Evolutionary conservation across 2,888 invertebrate species (phyloP).

Genomic region (Brachylomia viminalis): DNA sequence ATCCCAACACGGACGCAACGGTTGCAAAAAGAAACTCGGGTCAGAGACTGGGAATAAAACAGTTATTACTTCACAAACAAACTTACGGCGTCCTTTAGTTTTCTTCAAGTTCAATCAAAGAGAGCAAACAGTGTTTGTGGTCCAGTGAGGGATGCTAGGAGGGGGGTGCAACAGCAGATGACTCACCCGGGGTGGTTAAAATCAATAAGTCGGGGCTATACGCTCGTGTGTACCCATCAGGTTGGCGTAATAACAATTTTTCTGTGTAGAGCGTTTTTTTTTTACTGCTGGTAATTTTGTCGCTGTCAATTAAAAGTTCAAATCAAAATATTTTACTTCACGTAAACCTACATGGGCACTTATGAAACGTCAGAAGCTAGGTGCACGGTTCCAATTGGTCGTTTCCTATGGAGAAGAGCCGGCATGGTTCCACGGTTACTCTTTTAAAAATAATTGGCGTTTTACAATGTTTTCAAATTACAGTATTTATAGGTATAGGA

Average conservation of each 20-base stretch:
- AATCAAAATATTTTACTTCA: too few species aligned
- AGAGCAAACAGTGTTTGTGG: slow-evolving; percentile 82
- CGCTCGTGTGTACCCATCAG: slow-evolving; percentile 60
- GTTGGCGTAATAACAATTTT: slow-evolving; percentile 66
- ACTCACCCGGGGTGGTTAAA: slow-evolving; percentile 85
- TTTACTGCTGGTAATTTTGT: slow-evolving; percentile 36
- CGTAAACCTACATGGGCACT: too few species aligned
- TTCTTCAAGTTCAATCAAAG: slow-evolving; percentile 86
- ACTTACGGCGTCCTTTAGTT: slow-evolving; percentile 75
- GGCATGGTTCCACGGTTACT: too few species aligned
- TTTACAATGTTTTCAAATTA: too few species aligned
- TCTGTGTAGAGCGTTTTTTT: slow-evolving; percentile 51
- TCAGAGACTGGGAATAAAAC: slow-evolving; percentile 70
- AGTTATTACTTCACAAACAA: slow-evolving; percentile 78
- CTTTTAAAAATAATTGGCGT: too few species aligned
- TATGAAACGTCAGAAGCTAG: too few species aligned
- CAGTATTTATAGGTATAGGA: too few species aligned
- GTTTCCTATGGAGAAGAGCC: too few species aligned
- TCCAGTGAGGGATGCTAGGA: slow-evolving; percentile 70
- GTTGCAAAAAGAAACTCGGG: slow-evolving; percentile 51
- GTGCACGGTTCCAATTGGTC: too few species aligned
- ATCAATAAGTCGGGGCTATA: slow-evolving; percentile 83
- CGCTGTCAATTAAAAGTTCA: slow-evolving; percentile 53
- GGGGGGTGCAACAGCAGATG: slow-evolving; percentile 77
- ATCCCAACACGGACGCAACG: slow-evolving; percentile 45